A percentile compares a stretch with the other conserved stretches of the same genome.
These are phyloP conservation scores for Agraylea sexmaculata DNA, from an alignment of 1,140 invertebrate species.

Conservation along the genomic window DNA sequence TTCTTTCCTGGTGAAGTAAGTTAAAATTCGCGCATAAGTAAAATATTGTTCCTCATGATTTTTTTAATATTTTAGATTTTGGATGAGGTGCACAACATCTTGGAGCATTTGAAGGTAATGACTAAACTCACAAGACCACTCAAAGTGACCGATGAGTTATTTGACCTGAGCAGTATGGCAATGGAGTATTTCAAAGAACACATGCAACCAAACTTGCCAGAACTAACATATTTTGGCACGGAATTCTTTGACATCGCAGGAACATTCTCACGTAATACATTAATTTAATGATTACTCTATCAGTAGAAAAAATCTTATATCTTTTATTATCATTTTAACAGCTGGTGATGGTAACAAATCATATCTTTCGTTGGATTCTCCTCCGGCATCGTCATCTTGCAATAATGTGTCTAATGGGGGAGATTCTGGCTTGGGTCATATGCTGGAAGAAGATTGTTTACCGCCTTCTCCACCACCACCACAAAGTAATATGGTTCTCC, in stretches of 20 bases:
- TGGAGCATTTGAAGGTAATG: slow-evolving; percentile 71
- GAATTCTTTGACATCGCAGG: slow-evolving; percentile 65
- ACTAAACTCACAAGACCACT: slow-evolving; percentile 69
- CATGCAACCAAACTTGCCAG: slow-evolving; percentile 74
- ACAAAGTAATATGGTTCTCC: slow-evolving; percentile 70
- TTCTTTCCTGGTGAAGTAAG: slow-evolving; percentile 81
- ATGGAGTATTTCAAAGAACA: slow-evolving; percentile 89
- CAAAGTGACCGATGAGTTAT: slow-evolving; percentile 83
- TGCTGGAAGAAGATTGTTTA: slow-evolving; percentile 42
- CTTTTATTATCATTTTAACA: slow-evolving; percentile 24
- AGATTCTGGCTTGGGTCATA: slow-evolving; percentile 32
- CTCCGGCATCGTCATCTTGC: slow-evolving; percentile 37
- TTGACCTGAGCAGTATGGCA: slow-evolving; percentile 83
- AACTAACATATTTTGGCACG: slow-evolving; percentile 75
- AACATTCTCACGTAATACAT: slow-evolving; percentile 51
- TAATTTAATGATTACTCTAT: slow-evolving; percentile 12
- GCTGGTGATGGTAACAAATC: slow-evolving; percentile 50
- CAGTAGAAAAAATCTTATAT: slow-evolving; percentile 1
- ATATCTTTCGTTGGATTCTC: slow-evolving; percentile 50
- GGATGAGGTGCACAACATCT: slow-evolving; percentile 67
- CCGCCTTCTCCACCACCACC: slow-evolving; percentile 48
- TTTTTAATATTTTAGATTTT: slow-evolving; percentile 37
- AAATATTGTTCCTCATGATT: background rate
- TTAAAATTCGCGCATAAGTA: background rate
- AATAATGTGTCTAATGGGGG: slow-evolving; percentile 28